Evolutionary conservation across 2,888 invertebrate species (phyloP), one percentile per base, ranked within the genome.

Genomic region (Macrosoma leucophasiata): DNA sequence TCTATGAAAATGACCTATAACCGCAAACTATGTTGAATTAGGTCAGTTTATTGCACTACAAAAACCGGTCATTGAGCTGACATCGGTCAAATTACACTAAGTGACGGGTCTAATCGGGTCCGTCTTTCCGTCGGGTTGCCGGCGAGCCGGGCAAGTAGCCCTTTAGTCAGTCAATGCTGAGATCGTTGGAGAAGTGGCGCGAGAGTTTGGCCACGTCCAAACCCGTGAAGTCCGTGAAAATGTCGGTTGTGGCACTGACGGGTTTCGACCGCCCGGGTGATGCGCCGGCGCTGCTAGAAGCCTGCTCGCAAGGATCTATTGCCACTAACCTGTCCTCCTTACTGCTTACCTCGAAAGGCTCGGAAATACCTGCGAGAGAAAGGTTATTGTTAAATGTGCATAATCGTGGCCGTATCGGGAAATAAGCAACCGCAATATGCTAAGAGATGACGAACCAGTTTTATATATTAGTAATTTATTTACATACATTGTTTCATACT

Each of bases 111-210:
- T n/a, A 27, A 4, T 25, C 19, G 18, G 17, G 23, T 21, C 41
- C 41, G 18, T 43, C 39, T 23, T 36, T 40, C 43, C 70, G 65
- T 31, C 49, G 54, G 12, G 46, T 56, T 5, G 66, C 66, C 39
- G 82, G 81, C n/a, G 82, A 79, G 19, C 76, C 71, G 28, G 78
- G 84, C 62, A 75, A 52, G 61, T 77, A 81, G 28, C 57, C 58
- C 63, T 62, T 84, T 73, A 85, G 82, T 85, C 85, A 85, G 77
- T 85, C 85, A 34, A 85, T 79, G 43, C 72, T 81, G 12, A 85
- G 61, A 38, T 85, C 85, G 55, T 84, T 78, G 1, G 82, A 71
- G 64, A 82, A 82, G 34, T 84, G 84, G 12, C 84, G 69, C 29
- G 82, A 84, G 9, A 84, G 69, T 45, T 73, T 81, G 2, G 79